Conservation (phyloP, 2,888 invertebrate genomes). For the Ceriagrion tenellum region DNA sequence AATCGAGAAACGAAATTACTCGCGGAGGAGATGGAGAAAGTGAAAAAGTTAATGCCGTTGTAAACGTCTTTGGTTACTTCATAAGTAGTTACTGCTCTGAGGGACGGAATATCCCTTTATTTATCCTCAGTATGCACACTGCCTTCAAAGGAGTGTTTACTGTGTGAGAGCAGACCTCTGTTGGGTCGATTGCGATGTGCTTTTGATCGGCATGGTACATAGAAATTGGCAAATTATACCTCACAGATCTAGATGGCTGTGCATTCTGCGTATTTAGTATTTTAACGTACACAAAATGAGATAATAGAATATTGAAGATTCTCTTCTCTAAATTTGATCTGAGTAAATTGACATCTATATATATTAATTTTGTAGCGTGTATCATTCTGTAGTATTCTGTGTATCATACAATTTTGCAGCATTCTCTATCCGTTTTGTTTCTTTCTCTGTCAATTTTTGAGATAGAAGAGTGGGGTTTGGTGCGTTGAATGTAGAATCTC, state of each 20-base stretch:
- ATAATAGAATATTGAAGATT: too few species aligned
- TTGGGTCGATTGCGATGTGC: neutral
- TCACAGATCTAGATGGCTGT: neutral
- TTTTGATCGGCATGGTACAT: neutral
- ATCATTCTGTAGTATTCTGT: too few species aligned
- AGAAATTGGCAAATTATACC: neutral
- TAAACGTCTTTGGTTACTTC: neutral
- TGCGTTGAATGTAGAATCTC: too few species aligned
- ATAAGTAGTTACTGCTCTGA: neutral
- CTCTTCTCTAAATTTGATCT: too few species aligned
- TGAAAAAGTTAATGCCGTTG: neutral
- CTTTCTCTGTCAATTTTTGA: too few species aligned
- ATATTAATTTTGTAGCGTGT: too few species aligned
- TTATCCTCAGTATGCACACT: neutral
- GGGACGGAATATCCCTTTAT: neutral
- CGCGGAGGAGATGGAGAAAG: neutral
- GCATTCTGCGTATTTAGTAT: neutral
- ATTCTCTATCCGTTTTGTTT: too few species aligned
- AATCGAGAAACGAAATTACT: neutral
- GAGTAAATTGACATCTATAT: too few species aligned
- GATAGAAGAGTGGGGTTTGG: too few species aligned
- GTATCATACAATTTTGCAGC: too few species aligned
- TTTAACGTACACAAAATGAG: neutral
- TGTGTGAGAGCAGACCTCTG: neutral
- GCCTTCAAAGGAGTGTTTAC: neutral